These are phyloP conservation scores for Zosterops pallidus DNA, from an alignment of 2,113 vertebrate genomes.

Conservation along the genomic window DNA sequence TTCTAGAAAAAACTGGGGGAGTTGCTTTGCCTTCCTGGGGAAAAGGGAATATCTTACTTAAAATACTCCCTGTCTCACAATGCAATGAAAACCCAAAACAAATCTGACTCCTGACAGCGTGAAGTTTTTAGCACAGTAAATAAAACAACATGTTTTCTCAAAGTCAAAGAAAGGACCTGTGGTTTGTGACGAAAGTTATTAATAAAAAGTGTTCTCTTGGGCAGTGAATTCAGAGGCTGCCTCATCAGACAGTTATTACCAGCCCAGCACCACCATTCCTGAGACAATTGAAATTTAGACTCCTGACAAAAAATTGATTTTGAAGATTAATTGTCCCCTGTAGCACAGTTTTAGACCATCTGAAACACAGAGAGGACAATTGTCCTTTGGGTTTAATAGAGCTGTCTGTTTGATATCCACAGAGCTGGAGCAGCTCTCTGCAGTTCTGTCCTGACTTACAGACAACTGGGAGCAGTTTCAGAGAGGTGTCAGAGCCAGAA, in stretches of 20 bases:
- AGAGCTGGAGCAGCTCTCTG: neutral
- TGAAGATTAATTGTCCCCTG: conserved; percentile 53
- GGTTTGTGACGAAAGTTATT: neutral
- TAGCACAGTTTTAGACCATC: conserved; percentile 21
- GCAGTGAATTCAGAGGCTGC: neutral
- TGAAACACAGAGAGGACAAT: conserved; percentile 14
- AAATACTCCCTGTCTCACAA: neutral
- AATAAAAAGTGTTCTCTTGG: neutral
- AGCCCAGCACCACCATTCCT: neutral
- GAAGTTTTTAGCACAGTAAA: conserved; percentile 7
- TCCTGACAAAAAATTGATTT: conserved; percentile 53
- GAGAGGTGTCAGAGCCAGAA: neutral
- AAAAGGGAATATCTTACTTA: neutral
- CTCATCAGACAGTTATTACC: conserved; percentile 31
- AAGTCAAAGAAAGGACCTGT: conserved; percentile 6
- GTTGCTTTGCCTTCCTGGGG: neutral
- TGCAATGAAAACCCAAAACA: neutral
- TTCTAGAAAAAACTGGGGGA: neutral
- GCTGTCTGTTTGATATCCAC: neutral
- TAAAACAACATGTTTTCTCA: neutral
- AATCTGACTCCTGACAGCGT: neutral
- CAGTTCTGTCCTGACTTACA: neutral
- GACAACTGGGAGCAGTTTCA: neutral
- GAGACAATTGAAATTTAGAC: conserved; percentile 49
- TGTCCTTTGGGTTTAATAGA: conserved; percentile 43